Evolutionary conservation across 2,888 invertebrate genomes (phyloP), one percentile per base, ranked within the genome.

Genomic region (Ischnus inquisitorius): DNA sequence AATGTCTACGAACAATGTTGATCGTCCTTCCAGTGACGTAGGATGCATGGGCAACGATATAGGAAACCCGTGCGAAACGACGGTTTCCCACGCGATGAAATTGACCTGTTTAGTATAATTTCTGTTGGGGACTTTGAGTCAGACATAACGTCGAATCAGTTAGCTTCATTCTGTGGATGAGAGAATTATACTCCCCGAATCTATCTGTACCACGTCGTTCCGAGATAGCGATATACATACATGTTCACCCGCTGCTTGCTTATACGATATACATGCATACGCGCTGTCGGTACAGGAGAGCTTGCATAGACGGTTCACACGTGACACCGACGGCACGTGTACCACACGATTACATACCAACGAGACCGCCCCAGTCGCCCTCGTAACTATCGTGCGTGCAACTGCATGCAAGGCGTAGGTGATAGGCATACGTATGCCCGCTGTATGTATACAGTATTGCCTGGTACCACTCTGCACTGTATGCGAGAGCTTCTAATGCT

Each of bases 281-380:
- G 39, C 16, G 68, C 54, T 62, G 51, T 39, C 43, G 64, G 19
- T 25, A 46, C 48, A n/a, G 25, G 43, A 57, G 46, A 71, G 43
- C 65, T 65, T 68, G 57, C 60, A 71, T 25, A 54, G 69, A 48
- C 74, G 79, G 64, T 57, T 75, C 60, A 82, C 81, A 84, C 71
- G 84, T 78, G 82, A 69, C 75, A 82, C 71, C 79, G 57, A 41
- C 25, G 78, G 79, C 79, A 82, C 77, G 80, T 84, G 84, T 79
- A 82, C 71, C 75, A 68, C 79, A 71, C 74, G 80, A 86, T 86
- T 84, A 80, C 82, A 84, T 74, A 80, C 79, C 79, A 60, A 79
- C 69, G 51, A 60, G 34, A 57, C 46, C 48, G 28, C 28, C 67
- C 64, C 43, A 46, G 65, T 80, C 72, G 28, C 67, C 80, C 74